Base-by-base conservation (phyloP, 2,113 vertebrate genomes). In the Cololabis saira region DNA sequence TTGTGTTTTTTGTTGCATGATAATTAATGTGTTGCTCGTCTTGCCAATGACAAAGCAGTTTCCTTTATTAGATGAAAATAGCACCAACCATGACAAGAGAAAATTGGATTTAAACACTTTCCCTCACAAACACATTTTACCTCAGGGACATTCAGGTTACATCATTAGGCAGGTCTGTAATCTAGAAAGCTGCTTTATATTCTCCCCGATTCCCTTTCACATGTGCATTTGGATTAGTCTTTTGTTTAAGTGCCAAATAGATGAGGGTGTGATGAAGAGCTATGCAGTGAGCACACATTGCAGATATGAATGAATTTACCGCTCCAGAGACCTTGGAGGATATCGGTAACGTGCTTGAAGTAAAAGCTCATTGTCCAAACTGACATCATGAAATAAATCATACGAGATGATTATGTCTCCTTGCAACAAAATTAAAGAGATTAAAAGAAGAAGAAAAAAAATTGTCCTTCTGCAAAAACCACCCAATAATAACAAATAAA, bases 81-180 rank as follows among this genome's bases (percentile, higher is more conserved):
- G 2, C n/a, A 8, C 22, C 57, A 71, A 64, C 49, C 57, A 1
- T 33, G 54, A 78, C 74, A 52, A 61, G 52, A 52, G 45, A 48
- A 19, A 62, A 75, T 72, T 17, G 24, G 37, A 47, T 17, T 19
- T 30, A 13, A 17, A 10, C 12, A 47, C 43, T 15, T 16, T 43
- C 30, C 42, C 15, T 40, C 33, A 24, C 44, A 18, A 11, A 9
- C 49, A 14, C 12, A 6, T 1, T 52, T 43, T 52, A 3, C 50
- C 49, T 63, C 51, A 68, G 66, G 61, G 71, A 71, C 60, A 43
- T 54, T 66, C 13, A 64, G 80, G 67, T 76, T 59, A 69, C 22
- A 52, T 59, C 50, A 45, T 74, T 50, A 63, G 4, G 0, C 12
- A 44, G 17, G 68, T 76, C 59, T 62, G 51, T 71, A 54, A 59